phyloP scores from a whole-genome alignment of 2,888 invertebrate genomes.

The Andrena fulva region DNA sequence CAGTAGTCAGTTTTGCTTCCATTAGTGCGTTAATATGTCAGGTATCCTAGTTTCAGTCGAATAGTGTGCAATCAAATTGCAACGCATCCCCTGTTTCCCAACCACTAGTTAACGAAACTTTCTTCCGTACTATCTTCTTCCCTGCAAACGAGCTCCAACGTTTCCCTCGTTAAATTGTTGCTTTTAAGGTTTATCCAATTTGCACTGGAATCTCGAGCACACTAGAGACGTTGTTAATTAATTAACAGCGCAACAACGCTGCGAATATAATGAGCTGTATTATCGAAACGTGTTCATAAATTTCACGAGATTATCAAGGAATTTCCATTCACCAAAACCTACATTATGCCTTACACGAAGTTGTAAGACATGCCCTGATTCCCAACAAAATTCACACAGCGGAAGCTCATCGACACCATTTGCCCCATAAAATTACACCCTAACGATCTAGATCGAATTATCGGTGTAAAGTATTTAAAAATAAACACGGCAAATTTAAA shows the following conservation, averaged over 20 bases:
- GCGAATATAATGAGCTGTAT: background rate
- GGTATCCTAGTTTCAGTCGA: background rate
- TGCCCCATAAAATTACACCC: too few species aligned
- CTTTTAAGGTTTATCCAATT: background rate
- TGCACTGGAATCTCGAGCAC: background rate
- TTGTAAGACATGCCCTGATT: too few species aligned
- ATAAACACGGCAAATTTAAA: background rate
- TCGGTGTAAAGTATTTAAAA: background rate
- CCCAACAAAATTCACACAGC: too few species aligned
- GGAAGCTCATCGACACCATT: too few species aligned
- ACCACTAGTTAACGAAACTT: background rate
- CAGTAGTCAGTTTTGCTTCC: slow-evolving; percentile 13
- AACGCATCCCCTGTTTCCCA: background rate
- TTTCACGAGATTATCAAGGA: background rate
- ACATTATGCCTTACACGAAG: too few species aligned
- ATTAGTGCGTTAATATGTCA: slow-evolving; percentile 11
- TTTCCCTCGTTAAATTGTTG: background rate
- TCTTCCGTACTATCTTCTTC: background rate
- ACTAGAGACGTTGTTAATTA: background rate
- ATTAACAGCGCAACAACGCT: background rate
- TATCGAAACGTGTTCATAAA: background rate
- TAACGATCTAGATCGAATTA: background rate
- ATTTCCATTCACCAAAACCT: too few species aligned
- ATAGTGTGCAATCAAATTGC: slow-evolving; percentile 1
- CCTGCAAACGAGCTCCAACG: background rate